Percentiles rank a stretch among this genome's conserved stretches.
phyloP scores from a whole-genome alignment of 2,888 invertebrate species.

The Drosophila pseudotalamancana region DNA sequence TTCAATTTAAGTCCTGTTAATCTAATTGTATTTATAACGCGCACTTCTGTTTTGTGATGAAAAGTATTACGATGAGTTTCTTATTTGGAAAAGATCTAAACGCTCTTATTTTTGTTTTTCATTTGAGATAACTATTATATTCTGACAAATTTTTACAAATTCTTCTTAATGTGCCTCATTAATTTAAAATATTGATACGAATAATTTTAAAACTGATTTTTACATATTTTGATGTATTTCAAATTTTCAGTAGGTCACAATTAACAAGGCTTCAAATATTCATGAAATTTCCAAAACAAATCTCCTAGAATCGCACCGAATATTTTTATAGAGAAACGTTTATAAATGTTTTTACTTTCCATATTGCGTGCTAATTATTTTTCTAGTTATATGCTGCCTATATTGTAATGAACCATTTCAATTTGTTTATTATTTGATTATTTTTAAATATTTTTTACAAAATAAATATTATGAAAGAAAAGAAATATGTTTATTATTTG shows the following conservation, averaged over 20 bases:
- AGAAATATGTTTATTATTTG: background rate
- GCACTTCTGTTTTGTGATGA: conserved; percentile 53
- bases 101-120: conserved; percentile 14
- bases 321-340: conserved; percentile 14
- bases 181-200: conserved; percentile 39
- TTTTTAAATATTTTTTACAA: conserved; percentile 62
- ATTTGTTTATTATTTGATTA: conserved; percentile 55
- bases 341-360: conserved; percentile 30
- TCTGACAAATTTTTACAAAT: conserved; percentile 55
- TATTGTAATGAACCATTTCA: conserved; percentile 41
- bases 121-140: conserved; percentile 16
- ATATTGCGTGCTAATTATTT: conserved; percentile 37
- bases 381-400: conserved; percentile 32
- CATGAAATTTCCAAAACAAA: conserved; percentile 9
- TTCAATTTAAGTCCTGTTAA: conserved; percentile 36
- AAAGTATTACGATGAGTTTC: conserved; percentile 63
- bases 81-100: conserved; percentile 23
- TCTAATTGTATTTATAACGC: conserved; percentile 23
- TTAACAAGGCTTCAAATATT: conserved; percentile 16
- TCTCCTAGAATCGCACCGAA: conserved; percentile 28
- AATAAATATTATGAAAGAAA: conserved; percentile 48
- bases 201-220: conserved; percentile 4
- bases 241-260: conserved; percentile 12
- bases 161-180: conserved; percentile 79
- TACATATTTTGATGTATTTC: conserved; percentile 20